Evolutionary conservation across 2,797 vertebrate genomes (phyloP).

Genomic region (Eleutherodactylus coqui): DNA sequence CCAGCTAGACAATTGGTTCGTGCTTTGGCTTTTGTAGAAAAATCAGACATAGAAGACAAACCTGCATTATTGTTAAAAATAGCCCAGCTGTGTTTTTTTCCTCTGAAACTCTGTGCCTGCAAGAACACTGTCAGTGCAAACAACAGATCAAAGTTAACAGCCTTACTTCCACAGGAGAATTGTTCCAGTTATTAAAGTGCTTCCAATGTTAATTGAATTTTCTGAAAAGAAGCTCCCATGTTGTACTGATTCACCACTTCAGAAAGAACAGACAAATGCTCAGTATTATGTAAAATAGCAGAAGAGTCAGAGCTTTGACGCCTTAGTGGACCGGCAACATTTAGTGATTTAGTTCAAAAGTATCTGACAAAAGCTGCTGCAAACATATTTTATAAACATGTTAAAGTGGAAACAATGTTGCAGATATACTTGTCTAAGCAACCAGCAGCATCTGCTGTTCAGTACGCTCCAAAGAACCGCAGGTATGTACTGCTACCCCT

Average conservation of each 20-base stretch:
- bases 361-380: not conserved
- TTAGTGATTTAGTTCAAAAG: not conserved
- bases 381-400: not conserved
- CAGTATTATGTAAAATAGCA: not conserved
- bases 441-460: too few species aligned
- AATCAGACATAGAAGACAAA: not conserved
- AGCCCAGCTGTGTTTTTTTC: slow-evolving; percentile 43
- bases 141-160: slow-evolving; percentile 54
- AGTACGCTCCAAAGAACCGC: too few species aligned
- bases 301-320: not conserved
- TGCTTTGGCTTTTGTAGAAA: slow-evolving; percentile 11
- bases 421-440: too few species aligned
- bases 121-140: slow-evolving; percentile 44
- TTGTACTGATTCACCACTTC: not conserved
- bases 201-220: slow-evolving; percentile 49
- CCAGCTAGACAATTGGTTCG: not conserved
- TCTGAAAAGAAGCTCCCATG: slow-evolving; percentile 29
- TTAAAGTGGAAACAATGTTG: too few species aligned
- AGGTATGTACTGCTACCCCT: too few species aligned
- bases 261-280: slow-evolving; percentile 4
- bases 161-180: slow-evolving; percentile 44
- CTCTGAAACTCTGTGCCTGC: slow-evolving; percentile 22
- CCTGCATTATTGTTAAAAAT: slow-evolving; percentile 22
- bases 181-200: slow-evolving; percentile 39
- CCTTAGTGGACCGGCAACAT: not conserved